phyloP scores from a whole-genome alignment of 2,797 vertebrate species.

The Catamblyrhynchus diadema region DNA sequence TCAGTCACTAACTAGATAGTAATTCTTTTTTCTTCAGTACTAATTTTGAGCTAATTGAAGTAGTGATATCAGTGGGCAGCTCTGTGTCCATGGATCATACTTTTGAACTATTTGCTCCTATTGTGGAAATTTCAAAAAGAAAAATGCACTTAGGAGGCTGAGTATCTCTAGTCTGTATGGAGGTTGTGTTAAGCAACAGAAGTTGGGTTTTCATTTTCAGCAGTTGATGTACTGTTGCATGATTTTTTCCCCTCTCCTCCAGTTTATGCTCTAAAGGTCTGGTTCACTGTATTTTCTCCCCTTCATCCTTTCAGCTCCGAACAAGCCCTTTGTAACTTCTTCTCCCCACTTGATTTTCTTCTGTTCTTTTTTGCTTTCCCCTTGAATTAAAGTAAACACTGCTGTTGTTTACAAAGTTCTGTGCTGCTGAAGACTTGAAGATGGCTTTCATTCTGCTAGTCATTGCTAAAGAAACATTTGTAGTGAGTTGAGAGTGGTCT shows the following conservation, averaged over 20 bases:
- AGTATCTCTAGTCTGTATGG: neutral
- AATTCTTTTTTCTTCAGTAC: neutral
- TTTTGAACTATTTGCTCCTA: neutral
- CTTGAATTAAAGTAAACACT: neutral
- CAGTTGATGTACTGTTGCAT: neutral
- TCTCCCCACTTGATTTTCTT: neutral
- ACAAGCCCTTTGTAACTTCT: neutral
- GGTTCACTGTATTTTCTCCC: neutral
- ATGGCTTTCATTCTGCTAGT: neutral
- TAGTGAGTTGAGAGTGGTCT: neutral
- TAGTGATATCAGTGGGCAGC: neutral
- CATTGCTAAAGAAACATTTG: neutral
- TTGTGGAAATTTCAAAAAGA: neutral
- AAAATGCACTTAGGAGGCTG: neutral
- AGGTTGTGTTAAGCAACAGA: neutral
- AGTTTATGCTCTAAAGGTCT: neutral
- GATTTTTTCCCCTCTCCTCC: neutral
- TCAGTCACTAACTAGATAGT: neutral
- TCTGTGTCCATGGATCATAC: neutral
- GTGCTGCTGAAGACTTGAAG: neutral
- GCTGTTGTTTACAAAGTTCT: neutral
- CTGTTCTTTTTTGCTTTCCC: neutral
- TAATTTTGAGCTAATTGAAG: neutral
- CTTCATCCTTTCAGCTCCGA: neutral
- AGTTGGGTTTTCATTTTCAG: neutral